Base-by-base conservation (phyloP, 2,888 invertebrate genomes). In the Cremastobaeus sp. region DNA sequence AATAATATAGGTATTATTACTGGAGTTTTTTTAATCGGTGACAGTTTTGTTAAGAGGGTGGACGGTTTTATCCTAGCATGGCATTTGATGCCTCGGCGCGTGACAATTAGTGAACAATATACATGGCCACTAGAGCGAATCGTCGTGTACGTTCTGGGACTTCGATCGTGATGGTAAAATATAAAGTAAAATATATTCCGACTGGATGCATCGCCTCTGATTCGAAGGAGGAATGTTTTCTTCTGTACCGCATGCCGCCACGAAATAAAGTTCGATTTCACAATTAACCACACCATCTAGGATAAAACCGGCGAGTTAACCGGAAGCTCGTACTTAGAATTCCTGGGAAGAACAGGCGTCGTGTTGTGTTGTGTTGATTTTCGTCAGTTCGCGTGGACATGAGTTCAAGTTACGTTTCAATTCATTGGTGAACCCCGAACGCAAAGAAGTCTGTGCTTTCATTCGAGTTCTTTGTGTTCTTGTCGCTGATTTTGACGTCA, bases 151-250 rank as follows among this genome's bases (percentile, higher is more conserved):
- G 18, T n/a, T 1, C 2, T n/a, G 32, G 37, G 12, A 1, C 18
- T 6, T 21, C 32, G 11, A 21, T 32, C 55, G n/a, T 30, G 6
- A 43, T 9, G 32, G 32, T 32, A 20, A 50, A 62, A 25, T 21
- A 62, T n/a, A n/a, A n/a, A n/a, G n/a, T n/a, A 62, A 62, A 62
- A 62, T 62, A 48, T 41, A 41, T 48, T n/a, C 30, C 55, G 21
- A 20, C 12, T 45, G 45, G 15, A 35, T 65, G 54, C 45, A 37
- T 54, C 54, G 54, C 54, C 54, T 65, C 48, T 41, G 48, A 66
- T 57, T 66, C 57, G 41, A 30, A 48, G 43, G 50, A 57, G 66
- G 66, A 66, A 66, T 54, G 54, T 66, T 30, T 47, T 62, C 12
- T 28, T 47, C 18, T 35, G 17, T 41, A 14, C 25, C 21, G 28